phyloP scores from a whole-genome alignment of 2,888 invertebrate species.

The Pyrgus malvae region DNA sequence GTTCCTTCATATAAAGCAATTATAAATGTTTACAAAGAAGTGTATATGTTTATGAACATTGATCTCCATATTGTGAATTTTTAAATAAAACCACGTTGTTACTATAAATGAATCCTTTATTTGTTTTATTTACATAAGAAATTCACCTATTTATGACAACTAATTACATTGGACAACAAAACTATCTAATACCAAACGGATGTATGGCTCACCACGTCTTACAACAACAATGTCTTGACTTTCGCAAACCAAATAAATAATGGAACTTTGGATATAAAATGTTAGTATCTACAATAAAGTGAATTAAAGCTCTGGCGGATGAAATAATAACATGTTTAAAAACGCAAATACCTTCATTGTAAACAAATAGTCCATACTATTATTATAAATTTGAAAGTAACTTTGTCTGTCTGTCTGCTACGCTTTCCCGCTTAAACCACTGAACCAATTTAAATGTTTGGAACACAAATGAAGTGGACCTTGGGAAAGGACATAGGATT shows the following conservation, averaged over 20 bases:
- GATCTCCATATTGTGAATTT: neutral
- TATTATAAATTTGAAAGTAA: too few relatives aligned
- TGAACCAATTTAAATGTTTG: too few relatives aligned
- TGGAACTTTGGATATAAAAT: neutral
- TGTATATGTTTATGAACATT: too few relatives aligned
- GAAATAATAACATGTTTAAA: neutral
- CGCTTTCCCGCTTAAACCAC: too few relatives aligned
- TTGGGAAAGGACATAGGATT: too few relatives aligned
- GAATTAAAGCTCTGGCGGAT: neutral
- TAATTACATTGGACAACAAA: constrained; percentile 78
- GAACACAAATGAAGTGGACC: too few relatives aligned
- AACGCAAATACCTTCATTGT: neutral
- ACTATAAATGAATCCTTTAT: constrained; percentile 55
- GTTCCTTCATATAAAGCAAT: too few relatives aligned
- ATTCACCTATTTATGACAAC: constrained; percentile 76
- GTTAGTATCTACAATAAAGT: constrained; percentile 2
- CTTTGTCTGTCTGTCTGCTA: too few relatives aligned
- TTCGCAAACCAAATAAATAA: neutral
- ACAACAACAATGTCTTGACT: neutral
- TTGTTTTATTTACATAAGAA: constrained; percentile 79
- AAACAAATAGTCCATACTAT: neutral
- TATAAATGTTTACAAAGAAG: too few relatives aligned
- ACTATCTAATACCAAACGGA: constrained; percentile 70
- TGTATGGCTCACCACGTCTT: constrained; percentile 41
- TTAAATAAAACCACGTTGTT: constrained; percentile 5